Evolutionary conservation across 1,140 invertebrate genomes (phyloP).

Genomic region (Doryteuthis pealeii): DNA sequence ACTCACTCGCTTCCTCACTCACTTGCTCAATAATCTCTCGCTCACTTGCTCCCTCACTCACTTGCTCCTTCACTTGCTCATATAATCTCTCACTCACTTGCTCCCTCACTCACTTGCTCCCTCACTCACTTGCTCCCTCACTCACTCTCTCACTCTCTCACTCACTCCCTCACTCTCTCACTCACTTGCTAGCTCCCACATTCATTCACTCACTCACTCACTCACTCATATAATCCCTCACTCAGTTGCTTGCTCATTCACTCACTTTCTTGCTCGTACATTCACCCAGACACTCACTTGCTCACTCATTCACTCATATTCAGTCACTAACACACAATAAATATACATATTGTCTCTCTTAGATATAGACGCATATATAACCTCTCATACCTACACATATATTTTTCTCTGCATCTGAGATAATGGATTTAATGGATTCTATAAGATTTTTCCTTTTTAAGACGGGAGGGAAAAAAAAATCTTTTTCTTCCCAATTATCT

Average conservation of each 20-base stretch:
- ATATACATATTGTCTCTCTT: no score
- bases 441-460: no score
- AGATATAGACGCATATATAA: no score
- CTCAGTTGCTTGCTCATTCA: not conserved
- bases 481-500: no score
- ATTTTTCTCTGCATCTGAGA: no score
- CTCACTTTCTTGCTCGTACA: not conserved
- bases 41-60: not conserved
- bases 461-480: no score
- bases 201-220: not conserved
- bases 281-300: not conserved
- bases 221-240: not conserved
- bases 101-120: not conserved
- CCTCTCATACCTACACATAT: no score
- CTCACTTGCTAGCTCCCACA: not conserved
- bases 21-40: not conserved
- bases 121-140: not conserved
- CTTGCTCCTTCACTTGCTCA: not conserved
- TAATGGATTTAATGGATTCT: no score
- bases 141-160: not conserved
- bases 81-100: not conserved
- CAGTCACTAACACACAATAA: no score
- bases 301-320: no score
- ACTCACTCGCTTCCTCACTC: not conserved
- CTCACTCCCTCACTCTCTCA: not conserved